These are phyloP conservation scores for Chloropsis hardwickii DNA, from an alignment of 2,113 vertebrate genomes.

Conservation along the genomic window DNA sequence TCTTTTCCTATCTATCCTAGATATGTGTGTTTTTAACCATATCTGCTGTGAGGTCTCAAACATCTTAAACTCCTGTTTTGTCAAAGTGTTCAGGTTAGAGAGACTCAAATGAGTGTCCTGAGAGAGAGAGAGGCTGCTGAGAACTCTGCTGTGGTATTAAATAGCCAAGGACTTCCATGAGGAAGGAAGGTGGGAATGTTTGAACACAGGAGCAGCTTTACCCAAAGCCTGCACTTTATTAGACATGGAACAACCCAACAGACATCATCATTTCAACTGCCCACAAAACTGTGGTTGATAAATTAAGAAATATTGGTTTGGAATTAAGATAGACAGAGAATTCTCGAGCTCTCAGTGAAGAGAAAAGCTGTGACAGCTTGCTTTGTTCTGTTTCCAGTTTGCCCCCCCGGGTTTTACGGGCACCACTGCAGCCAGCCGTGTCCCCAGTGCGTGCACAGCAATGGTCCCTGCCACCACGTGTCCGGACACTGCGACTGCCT, in stretches of 20 bases:
- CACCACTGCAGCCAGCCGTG: slow-evolving; percentile 90
- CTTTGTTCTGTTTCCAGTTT: slow-evolving; percentile 76
- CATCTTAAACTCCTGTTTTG: background rate
- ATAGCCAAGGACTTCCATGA: background rate
- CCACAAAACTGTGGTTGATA: background rate
- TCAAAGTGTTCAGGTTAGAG: background rate
- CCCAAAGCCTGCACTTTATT: background rate
- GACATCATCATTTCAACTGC: background rate
- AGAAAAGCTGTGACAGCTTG: background rate
- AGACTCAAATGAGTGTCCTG: background rate
- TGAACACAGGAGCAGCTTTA: background rate
- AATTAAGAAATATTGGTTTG: background rate
- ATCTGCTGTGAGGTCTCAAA: background rate
- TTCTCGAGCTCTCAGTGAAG: background rate
- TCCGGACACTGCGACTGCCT: slow-evolving; percentile 92
- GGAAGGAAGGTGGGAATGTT: background rate
- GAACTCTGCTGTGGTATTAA: background rate
- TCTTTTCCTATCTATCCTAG: background rate
- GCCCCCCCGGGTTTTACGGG: slow-evolving; percentile 90
- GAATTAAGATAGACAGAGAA: background rate
- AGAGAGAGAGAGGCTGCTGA: background rate
- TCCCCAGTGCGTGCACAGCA: slow-evolving; percentile 93
- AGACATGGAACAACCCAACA: background rate
- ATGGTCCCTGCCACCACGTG: slow-evolving; percentile 89
- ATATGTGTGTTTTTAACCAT: background rate